phyloP scores from a whole-genome alignment of 2,797 vertebrate genomes.

The Platalea minor region DNA sequence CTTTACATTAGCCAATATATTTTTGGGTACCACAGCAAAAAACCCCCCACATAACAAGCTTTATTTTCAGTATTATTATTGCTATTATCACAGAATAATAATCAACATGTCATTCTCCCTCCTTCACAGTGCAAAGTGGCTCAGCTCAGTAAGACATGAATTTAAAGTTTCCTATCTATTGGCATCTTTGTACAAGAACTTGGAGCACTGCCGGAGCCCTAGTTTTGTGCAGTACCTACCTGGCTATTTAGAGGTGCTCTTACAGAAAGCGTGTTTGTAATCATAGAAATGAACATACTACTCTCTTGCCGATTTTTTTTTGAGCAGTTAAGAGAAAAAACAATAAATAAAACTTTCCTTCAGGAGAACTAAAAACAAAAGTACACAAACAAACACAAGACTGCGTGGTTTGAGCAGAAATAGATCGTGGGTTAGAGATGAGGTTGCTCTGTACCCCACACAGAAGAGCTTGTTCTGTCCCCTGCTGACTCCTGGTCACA shows the following conservation, averaged over 20 bases:
- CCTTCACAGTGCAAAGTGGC: background rate
- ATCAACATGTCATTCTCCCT: background rate
- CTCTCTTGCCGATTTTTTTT: background rate
- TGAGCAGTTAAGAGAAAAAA: background rate
- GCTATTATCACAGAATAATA: background rate
- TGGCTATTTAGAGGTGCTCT: background rate
- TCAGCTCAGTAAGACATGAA: background rate
- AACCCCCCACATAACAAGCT: background rate
- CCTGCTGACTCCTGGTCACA: background rate
- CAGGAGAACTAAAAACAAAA: background rate
- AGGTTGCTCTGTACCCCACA: background rate
- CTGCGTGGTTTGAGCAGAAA: background rate
- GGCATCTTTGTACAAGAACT: background rate
- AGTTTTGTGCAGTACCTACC: background rate
- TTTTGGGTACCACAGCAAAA: background rate
- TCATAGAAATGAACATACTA: background rate
- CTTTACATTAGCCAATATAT: background rate
- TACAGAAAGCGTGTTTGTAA: background rate
- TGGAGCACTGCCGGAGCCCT: background rate
- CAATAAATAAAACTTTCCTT: background rate
- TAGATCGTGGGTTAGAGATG: background rate
- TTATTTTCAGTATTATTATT: background rate
- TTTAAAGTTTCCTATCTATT: background rate
- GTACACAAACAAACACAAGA: background rate
- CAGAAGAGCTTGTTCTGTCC: background rate